phyloP scores from a whole-genome alignment of 2,113 vertebrate species.

The Puffinus mauretanicus region DNA sequence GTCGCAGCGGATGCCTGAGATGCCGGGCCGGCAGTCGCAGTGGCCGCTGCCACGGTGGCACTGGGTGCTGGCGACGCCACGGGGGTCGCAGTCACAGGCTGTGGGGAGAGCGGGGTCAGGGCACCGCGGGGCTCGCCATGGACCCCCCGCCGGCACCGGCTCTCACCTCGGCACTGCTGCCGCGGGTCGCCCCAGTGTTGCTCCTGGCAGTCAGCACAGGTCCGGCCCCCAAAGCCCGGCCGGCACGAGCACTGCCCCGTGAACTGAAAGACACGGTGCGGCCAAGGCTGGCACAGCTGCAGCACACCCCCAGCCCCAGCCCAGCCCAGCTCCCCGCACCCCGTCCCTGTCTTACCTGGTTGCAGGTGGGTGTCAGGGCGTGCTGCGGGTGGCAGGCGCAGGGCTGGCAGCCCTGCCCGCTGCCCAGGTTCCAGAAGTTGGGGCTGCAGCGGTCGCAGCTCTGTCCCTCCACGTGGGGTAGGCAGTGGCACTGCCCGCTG shows the following conservation, averaged over 20 bases:
- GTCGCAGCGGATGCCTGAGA: conserved; percentile 94
- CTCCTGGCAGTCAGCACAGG: conserved; percentile 90
- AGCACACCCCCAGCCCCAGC: too few relatives aligned
- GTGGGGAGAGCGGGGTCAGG: background rate
- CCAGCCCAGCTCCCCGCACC: fast-evolving
- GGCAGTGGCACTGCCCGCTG: conserved; percentile 90
- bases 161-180: conserved; percentile 88
- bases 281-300: background rate
- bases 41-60: conserved; percentile 88
- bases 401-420: conserved; percentile 83
- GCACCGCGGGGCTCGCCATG: fast-evolving
- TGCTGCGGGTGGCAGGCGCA: conserved; percentile 87
- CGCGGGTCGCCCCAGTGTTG: conserved; percentile 91
- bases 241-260: conserved; percentile 92
- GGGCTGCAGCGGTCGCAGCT: conserved; percentile 89
- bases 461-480: conserved; percentile 85
- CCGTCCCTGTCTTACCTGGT: conserved; percentile 77
- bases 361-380: conserved; percentile 83
- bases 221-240: conserved; percentile 90
- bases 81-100: conserved; percentile 94
- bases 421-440: conserved; percentile 92
- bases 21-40: conserved; percentile 87
- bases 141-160: fast-evolving
- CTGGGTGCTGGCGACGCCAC: conserved; percentile 84
- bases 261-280: conserved; percentile 70